Evolutionary conservation across 2,888 invertebrate species (phyloP), one percentile per base, ranked within the genome.

Genomic region (Drosophila cognata): DNA sequence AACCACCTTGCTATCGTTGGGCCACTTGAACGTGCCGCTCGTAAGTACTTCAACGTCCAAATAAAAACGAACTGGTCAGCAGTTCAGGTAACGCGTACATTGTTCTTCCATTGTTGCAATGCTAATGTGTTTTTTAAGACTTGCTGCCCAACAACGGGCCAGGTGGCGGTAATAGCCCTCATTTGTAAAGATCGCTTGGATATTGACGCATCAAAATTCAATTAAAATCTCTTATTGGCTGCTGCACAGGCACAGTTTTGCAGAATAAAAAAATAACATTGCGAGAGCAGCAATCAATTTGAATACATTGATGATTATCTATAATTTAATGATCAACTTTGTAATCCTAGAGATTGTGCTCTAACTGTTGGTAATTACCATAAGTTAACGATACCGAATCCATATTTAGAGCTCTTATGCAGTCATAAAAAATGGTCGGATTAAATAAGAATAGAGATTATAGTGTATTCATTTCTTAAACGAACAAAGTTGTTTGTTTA

Each of bases 181-280:
- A 74, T 84, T 74, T 74, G 64, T 46, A 73, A 43, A 56, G 60
- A 55, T 63, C 28, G 46, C 53, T 38, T 46, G 57, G 50, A 60
- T 61, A 66, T 67, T 77, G 71, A 68, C 76, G 84, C 74, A 67
- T 77, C 66, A 46, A 72, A 72, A 79, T 67, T 84, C 67, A 82
- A 77, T 85, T 73, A 56, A 46, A 62, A 57, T 55, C 8, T 2
- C 4, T 8, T 16, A 28, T 29, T 33, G 50, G 36, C 48, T 41
- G 48, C 29, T 28, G 50, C 31, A 7, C 11, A 25, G 25, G 0
- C 38, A 21, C 8, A 11, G 43, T 18, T 31, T 21, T 33, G 2
- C 13, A 13, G 7, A 46, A 46, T 46, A 33, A 33, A 18, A 25
- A n/a, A 13, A 3, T 2, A 18, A 6, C 1, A 5, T 0, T 28